phyloP scores from a whole-genome alignment of 2,888 invertebrate genomes.

The Cheilosia pagana region DNA sequence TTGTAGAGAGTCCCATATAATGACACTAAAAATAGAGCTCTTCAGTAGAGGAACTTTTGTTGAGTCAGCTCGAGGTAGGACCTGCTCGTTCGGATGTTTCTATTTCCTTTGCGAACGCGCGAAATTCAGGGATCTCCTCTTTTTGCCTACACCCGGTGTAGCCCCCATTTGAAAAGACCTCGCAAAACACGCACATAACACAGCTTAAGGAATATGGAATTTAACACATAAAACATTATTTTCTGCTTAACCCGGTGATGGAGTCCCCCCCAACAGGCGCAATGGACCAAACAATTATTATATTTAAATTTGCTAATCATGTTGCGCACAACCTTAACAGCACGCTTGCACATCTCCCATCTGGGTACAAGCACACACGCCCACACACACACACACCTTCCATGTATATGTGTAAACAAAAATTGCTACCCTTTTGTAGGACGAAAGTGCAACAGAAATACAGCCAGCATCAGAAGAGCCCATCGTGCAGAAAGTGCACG shows the following conservation, averaged over 20 bases:
- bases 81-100: no score
- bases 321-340: constrained; percentile 24
- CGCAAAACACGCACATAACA: no score
- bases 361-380: constrained; percentile 1
- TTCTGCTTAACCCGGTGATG: constrained; percentile 26
- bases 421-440: constrained; percentile 62
- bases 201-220: neutral
- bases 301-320: constrained; percentile 5
- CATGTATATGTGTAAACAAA: constrained; percentile 48
- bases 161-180: no score
- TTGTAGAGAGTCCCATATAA: no score
- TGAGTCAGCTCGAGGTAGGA: no score
- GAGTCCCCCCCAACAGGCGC: neutral
- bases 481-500: constrained; percentile 77
- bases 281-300: neutral
- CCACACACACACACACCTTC: neutral
- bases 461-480: constrained; percentile 78
- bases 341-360: constrained; percentile 18
- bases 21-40: no score
- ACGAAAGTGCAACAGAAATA: constrained; percentile 49
- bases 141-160: no score
- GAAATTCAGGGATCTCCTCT: no score
- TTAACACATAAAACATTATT: neutral
- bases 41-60: no score
- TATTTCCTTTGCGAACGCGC: no score